Conservation (phyloP, 1,140 invertebrate species). For the Eupristina koningsbergeri region DNA sequence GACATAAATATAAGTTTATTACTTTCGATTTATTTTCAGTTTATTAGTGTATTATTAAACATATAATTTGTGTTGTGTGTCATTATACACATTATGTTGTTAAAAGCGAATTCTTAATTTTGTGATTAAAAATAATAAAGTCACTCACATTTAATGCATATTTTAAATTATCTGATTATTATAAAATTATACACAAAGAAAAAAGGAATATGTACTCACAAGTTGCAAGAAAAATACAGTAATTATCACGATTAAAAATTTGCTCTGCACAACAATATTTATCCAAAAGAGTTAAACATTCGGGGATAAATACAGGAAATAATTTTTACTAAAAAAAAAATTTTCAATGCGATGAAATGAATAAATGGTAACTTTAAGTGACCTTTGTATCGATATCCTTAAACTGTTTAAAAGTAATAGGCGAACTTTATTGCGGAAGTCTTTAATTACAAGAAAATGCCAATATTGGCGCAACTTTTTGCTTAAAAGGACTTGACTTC, state of each 20-base stretch:
- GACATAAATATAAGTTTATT: too few relatives aligned
- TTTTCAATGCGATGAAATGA: not conserved
- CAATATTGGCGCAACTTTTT: not conserved
- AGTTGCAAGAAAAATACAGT: not conserved
- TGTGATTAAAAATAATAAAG: too few relatives aligned
- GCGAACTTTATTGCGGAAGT: not conserved
- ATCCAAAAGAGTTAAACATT: too few relatives aligned
- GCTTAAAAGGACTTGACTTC: not conserved
- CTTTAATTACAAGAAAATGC: not conserved
- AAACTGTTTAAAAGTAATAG: not conserved
- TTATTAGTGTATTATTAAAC: too few relatives aligned
- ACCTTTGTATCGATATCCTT: conserved; percentile 16
- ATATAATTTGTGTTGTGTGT: too few relatives aligned
- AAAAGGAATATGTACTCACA: not conserved
- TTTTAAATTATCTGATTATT: not conserved
- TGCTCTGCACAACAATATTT: too few relatives aligned
- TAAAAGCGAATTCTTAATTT: too few relatives aligned
- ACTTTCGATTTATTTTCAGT: too few relatives aligned
- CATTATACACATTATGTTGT: too few relatives aligned
- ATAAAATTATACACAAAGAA: not conserved
- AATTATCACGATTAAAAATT: not conserved
- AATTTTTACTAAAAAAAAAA: not conserved
- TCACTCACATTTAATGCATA: too few relatives aligned
- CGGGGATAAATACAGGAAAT: too few relatives aligned
- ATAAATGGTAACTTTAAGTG: not conserved